Percentiles rank a stretch among this genome's conserved stretches.
Conservation (phyloP, 2,797 vertebrate genomes). For the Gobio occitaniae region DNA sequence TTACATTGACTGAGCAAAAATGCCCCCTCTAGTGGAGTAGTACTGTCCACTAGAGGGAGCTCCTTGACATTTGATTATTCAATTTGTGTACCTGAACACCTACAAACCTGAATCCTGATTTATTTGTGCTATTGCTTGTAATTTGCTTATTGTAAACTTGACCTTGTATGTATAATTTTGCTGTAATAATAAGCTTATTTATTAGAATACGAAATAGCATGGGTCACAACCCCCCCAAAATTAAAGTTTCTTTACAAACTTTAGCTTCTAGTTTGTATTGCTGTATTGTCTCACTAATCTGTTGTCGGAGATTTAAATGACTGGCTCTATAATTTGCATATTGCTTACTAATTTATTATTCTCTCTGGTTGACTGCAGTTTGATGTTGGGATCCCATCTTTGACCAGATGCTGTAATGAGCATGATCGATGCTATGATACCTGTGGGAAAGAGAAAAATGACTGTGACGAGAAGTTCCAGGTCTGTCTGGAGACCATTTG, state of each 20-base stretch:
- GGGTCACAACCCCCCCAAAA: no score
- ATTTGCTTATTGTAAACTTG: neutral
- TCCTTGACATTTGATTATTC: neutral
- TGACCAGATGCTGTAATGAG: conserved; percentile 96
- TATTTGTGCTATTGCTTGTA: neutral
- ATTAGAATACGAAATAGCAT: neutral
- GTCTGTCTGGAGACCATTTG: conserved; percentile 93
- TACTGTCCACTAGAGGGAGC: no score
- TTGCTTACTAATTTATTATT: neutral
- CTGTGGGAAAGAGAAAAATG: conserved; percentile 88
- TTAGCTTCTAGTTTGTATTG: no score
- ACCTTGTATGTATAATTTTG: neutral
- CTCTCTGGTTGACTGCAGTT: conserved; percentile 77
- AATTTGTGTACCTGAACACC: neutral
- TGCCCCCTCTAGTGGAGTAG: no score
- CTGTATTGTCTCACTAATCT: neutral
- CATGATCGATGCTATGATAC: conserved; percentile 96
- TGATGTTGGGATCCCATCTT: conserved; percentile 94
- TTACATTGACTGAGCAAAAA: no score
- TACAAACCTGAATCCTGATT: neutral
- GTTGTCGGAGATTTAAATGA: neutral
- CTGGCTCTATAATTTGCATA: neutral
- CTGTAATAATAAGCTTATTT: neutral
- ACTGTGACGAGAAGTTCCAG: conserved; percentile 93
- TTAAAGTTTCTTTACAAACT: no score